Evolutionary conservation across 2,113 vertebrate species (phyloP).

Genomic region (Calidris pygmaea): DNA sequence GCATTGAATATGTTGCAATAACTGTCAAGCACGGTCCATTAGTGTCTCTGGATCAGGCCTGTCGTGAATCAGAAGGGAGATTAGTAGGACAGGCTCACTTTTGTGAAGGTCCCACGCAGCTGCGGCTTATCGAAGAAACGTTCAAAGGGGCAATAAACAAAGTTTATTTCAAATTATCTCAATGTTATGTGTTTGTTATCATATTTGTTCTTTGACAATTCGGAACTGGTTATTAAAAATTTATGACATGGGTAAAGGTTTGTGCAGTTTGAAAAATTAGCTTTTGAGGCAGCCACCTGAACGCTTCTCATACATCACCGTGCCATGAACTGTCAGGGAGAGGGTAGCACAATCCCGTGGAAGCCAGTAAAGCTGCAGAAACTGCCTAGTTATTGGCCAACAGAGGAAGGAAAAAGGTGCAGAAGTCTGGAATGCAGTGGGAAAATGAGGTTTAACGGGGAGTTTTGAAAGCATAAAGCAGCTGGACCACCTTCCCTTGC

Average conservation of each 20-base stretch:
- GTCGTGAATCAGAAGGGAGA: constrained; percentile 46
- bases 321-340: background rate
- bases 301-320: constrained; percentile 1
- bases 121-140: constrained; percentile 31
- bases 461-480: background rate
- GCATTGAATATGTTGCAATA: constrained; percentile 47
- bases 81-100: background rate
- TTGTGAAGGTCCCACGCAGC: background rate
- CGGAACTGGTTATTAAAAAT: constrained; percentile 60
- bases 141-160: constrained; percentile 59
- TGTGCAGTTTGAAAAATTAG: constrained; percentile 41
- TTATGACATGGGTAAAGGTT: constrained; percentile 59
- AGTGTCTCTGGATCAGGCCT: constrained; percentile 28
- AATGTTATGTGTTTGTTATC: constrained; percentile 28
- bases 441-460: background rate
- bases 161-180: constrained; percentile 64
- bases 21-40: constrained; percentile 53
- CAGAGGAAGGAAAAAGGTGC: background rate
- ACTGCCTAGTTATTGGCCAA: background rate
- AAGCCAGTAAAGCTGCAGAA: background rate
- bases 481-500: background rate
- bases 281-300: constrained; percentile 13
- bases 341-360: fast-evolving
- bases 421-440: background rate
- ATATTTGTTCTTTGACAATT: constrained; percentile 56